Conservation (phyloP, 2,797 vertebrate genomes). For the Miichthys miiuy region DNA sequence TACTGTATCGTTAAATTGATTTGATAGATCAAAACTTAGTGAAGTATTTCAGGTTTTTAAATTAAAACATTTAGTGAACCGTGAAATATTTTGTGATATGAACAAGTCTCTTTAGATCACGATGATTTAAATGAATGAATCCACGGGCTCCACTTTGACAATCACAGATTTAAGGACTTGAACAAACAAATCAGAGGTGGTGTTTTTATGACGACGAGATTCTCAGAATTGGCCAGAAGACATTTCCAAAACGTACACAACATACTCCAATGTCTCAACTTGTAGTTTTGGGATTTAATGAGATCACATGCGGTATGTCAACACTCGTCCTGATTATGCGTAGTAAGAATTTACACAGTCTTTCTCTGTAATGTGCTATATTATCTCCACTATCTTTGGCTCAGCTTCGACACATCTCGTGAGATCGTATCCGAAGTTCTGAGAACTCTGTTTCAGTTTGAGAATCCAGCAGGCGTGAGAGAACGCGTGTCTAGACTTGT, state of each 20-base stretch:
- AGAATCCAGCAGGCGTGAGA: not conserved
- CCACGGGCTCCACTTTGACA: no score
- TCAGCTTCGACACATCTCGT: no score
- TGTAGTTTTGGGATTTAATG: constrained; percentile 8
- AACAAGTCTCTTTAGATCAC: no score
- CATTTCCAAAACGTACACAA: constrained; percentile 14
- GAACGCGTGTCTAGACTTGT: constrained; percentile 1
- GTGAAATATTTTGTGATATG: no score
- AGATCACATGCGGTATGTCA: constrained; percentile 8
- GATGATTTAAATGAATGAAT: no score
- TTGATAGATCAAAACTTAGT: no score
- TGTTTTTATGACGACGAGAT: not conserved
- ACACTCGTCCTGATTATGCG: constrained; percentile 7
- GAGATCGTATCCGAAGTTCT: not conserved
- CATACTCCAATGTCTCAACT: not conserved
- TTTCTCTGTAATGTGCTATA: not conserved
- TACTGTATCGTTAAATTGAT: not conserved
- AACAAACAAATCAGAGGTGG: not conserved
- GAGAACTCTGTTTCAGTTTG: not conserved
- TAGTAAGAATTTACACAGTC: constrained; percentile 4
- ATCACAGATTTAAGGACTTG: not conserved
- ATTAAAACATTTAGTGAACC: no score
- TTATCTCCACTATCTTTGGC: no score
- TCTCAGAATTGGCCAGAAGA: no score
- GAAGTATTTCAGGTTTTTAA: no score